phyloP scores from a whole-genome alignment of 2,888 invertebrate species.

The Dasysyrphus albostriatus region DNA sequence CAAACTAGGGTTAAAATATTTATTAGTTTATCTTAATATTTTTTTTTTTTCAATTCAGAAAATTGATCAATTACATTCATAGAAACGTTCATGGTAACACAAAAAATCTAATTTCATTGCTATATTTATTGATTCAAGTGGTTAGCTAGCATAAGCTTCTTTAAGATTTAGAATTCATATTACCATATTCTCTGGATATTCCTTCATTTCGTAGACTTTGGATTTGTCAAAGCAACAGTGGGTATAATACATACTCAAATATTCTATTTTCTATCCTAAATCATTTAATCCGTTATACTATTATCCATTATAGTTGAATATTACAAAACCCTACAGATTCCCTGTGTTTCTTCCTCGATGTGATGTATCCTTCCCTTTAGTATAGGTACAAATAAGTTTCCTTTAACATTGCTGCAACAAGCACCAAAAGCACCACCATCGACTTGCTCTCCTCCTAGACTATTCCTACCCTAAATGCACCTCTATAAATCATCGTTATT shows the following conservation, averaged over 20 bases:
- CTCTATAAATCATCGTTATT: constrained; percentile 68
- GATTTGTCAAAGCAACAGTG: not conserved
- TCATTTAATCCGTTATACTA: constrained; percentile 32
- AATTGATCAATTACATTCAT: too few species aligned
- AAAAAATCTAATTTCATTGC: too few species aligned
- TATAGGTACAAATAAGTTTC: constrained; percentile 28
- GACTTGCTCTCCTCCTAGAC: not conserved
- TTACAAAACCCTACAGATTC: not conserved
- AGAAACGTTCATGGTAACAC: too few species aligned
- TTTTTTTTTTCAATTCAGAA: too few species aligned
- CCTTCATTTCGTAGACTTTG: not conserved
- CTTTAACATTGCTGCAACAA: constrained; percentile 45
- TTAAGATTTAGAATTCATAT: not conserved
- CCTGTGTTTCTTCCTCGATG: constrained; percentile 8
- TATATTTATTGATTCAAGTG: too few species aligned
- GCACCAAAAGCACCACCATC: constrained; percentile 41
- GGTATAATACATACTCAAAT: not conserved
- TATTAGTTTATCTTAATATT: too few species aligned
- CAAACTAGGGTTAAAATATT: too few species aligned
- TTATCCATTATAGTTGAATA: constrained; percentile 33
- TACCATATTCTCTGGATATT: not conserved
- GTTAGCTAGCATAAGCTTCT: not conserved
- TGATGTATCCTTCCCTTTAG: not conserved
- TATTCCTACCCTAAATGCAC: constrained; percentile 14
- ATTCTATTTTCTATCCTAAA: constrained; percentile 31